Evolutionary conservation across 2,797 vertebrate genomes (phyloP).

Genomic region (Tolypeutes matacus): DNA sequence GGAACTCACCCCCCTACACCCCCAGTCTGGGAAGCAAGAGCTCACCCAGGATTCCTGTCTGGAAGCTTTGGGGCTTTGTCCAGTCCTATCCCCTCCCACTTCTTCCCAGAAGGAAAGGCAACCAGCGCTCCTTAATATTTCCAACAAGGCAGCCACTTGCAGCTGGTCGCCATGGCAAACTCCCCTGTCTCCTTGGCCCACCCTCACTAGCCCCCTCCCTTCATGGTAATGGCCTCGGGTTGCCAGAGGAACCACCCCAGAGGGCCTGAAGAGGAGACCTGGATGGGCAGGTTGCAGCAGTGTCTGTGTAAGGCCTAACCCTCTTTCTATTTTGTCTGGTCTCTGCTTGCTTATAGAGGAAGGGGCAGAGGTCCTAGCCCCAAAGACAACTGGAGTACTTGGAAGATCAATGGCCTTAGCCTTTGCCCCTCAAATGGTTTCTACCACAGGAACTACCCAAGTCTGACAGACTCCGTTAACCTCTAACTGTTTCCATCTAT

Average conservation of each 20-base stretch:
- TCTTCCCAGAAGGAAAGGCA: conserved; percentile 26
- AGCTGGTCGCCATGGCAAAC: background rate
- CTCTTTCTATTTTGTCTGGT: background rate
- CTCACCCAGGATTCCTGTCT: background rate
- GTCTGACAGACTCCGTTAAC: background rate
- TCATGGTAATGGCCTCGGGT: background rate
- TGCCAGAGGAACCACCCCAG: conserved; percentile 25
- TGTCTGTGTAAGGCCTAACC: background rate
- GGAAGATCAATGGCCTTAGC: background rate
- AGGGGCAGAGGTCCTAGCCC: background rate
- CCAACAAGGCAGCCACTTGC: background rate
- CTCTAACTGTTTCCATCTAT: background rate
- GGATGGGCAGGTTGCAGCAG: background rate
- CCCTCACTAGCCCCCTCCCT: background rate
- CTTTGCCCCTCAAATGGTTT: conserved; percentile 16
- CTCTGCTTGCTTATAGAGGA: background rate
- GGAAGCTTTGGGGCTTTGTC: background rate
- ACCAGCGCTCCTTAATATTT: background rate
- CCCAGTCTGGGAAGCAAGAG: background rate
- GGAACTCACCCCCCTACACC: conserved; percentile 27
- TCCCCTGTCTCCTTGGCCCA: background rate
- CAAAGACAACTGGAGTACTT: background rate
- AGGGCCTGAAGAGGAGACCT: background rate
- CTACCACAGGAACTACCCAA: background rate
- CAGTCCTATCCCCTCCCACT: background rate